A percentile compares a stretch with the other conserved stretches of the same genome.
These are phyloP conservation scores for Altica lythri DNA, from an alignment of 2,888 invertebrate species.

Conservation along the genomic window DNA sequence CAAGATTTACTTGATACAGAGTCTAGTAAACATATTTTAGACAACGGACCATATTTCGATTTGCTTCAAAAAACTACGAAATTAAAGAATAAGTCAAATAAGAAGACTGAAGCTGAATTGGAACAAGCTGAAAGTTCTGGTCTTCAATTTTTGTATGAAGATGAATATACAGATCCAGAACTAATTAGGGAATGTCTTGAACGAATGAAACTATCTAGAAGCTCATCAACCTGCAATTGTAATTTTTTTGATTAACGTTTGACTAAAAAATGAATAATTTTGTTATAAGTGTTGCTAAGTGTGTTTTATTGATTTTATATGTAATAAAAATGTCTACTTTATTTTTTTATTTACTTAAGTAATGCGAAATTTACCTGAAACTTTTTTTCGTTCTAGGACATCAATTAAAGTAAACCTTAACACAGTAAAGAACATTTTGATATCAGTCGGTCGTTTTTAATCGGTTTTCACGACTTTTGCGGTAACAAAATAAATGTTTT, in stretches of 20 bases:
- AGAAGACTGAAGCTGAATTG: constrained; percentile 29
- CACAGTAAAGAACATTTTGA: no score
- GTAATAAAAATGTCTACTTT: no score
- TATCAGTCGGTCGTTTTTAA: no score
- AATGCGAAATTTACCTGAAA: no score
- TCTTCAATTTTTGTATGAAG: constrained; percentile 41
- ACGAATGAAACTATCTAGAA: constrained; percentile 34
- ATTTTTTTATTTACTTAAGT: no score
- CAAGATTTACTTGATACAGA: no score
- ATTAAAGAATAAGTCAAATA: constrained; percentile 32
- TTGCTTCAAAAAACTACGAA: constrained; percentile 42
- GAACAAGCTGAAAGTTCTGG: constrained; percentile 30
- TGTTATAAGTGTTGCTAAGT: not conserved
- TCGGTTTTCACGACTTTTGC: no score
- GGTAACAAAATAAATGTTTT: no score
- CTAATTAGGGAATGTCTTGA: constrained; percentile 39
- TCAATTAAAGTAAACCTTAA: no score
- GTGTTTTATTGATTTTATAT: no score
- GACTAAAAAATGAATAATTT: not conserved
- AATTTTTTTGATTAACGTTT: constrained; percentile 34
- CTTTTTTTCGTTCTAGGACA: no score
- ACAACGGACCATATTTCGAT: constrained; percentile 43
- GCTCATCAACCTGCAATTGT: constrained; percentile 40
- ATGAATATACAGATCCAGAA: constrained; percentile 41
- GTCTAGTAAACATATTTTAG: constrained; percentile 34